phyloP scores from a whole-genome alignment of 2,888 invertebrate genomes.

The Lycocerus yunnanus region DNA sequence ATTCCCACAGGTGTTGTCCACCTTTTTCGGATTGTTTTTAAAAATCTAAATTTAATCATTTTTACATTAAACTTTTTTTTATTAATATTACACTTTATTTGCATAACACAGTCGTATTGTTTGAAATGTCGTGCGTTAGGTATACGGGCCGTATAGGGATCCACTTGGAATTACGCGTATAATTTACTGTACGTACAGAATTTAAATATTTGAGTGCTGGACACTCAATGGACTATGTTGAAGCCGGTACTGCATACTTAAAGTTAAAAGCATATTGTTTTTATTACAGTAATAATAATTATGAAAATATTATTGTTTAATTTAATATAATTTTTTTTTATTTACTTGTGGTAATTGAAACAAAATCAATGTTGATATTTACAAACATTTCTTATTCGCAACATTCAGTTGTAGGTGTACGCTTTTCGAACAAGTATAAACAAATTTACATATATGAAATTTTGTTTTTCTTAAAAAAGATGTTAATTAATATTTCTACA shows the following conservation, averaged over 20 bases:
- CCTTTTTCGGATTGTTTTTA: not conserved
- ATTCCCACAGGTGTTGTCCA: not conserved
- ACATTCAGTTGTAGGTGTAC: not conserved
- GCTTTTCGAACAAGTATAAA: too few relatives aligned
- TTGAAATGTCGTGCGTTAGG: not conserved
- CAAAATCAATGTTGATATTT: not conserved
- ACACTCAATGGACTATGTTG: not conserved
- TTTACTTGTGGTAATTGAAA: not conserved
- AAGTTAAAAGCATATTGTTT: too few relatives aligned
- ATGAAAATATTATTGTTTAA: not conserved
- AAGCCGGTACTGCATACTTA: too few relatives aligned
- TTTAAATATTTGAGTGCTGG: not conserved
- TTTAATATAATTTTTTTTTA: not conserved
- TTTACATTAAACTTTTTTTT: not conserved
- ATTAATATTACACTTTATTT: not conserved
- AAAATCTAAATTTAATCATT: not conserved
- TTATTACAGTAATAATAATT: too few relatives aligned
- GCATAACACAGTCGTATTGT: too few relatives aligned
- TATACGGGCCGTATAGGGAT: not conserved
- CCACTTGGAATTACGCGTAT: not conserved
- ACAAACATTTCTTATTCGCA: not conserved
- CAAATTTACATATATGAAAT: too few relatives aligned
- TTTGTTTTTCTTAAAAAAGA: too few relatives aligned
- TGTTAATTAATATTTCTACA: too few relatives aligned
- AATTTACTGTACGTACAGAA: not conserved